Base-by-base conservation (phyloP, 2,888 invertebrate species). In the Cephus pygmeus region DNA sequence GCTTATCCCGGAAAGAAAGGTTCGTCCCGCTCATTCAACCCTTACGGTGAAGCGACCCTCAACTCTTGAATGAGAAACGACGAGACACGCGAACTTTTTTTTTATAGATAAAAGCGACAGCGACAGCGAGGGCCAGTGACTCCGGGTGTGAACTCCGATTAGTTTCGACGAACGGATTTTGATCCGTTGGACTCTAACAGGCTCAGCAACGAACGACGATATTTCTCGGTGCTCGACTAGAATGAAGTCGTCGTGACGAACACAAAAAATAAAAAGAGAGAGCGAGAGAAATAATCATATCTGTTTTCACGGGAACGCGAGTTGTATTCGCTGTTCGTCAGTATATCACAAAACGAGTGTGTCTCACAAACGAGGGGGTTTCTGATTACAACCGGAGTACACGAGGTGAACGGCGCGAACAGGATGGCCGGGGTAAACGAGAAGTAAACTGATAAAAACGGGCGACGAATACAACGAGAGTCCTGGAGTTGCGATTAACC, bases 1-100 rank as follows among this genome's bases (percentile, higher is more conserved):
- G 98, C 98, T 91, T 98, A 98, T 92, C 96, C 96, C 86, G 96
- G 96, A 88, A 98, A 98, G 94, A 98, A 98, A 97, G 98, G 98
- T 98, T 93, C 93, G 88, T 85, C 77, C 75, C 34, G n/a, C n/a
- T 30, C 35, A 40, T 83, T 33, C 71, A 71, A 71, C 33, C 33
- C 71, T 71, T 33, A 71, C 31, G 33, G 71, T 71, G 33, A 71
- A 71, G 33, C 40, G 40, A 40, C 31, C 71, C 31, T 31, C 71
- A 12, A 71, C 31, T 33, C 33, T 33, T 33, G 71, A 71, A 33
- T 71, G 71, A 71, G 33, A 71, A 71, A 71, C 33, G 31, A 33
- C 71, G 71, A 71, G 31, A 33, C 81, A 78, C 78, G 34, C 56
- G 34, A 71, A 71, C 36, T 40, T 6, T 34, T 88, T 87, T 85